These are phyloP conservation scores for Fragum fragum DNA, from an alignment of 2,888 invertebrate genomes.

Conservation along the genomic window DNA sequence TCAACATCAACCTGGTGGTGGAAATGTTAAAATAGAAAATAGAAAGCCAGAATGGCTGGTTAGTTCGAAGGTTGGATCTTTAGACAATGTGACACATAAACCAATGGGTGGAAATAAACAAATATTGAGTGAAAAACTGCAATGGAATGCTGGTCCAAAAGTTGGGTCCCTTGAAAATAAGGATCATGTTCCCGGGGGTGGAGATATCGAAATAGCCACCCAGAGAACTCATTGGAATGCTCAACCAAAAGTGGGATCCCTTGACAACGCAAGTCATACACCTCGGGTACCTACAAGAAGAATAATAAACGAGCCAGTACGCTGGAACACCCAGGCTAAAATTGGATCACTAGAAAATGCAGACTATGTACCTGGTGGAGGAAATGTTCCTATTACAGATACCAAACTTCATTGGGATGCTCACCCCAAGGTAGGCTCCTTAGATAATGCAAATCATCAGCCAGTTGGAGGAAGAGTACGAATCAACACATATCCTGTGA, in stretches of 20 bases:
- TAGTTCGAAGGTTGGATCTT: slow-evolving; percentile 72
- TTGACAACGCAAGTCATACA: slow-evolving; percentile 74
- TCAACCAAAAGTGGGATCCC: slow-evolving; percentile 77
- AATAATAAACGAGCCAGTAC: slow-evolving; percentile 53
- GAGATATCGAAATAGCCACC: slow-evolving; percentile 60
- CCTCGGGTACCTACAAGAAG: slow-evolving; percentile 72
- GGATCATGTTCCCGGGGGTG: slow-evolving; percentile 60
- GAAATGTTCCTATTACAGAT: slow-evolving; percentile 67
- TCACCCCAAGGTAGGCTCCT: slow-evolving; percentile 73
- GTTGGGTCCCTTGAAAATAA: slow-evolving; percentile 90
- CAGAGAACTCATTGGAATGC: slow-evolving; percentile 72
- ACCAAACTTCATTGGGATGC: slow-evolving; percentile 73
- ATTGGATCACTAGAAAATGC: slow-evolving; percentile 76
- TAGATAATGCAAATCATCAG: slow-evolving; percentile 74
- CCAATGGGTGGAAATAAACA: slow-evolving; percentile 68
- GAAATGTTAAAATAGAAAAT: slow-evolving; percentile 63
- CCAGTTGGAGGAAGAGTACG: slow-evolving; percentile 74
- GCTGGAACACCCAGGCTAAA: slow-evolving; percentile 65
- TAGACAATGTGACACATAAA: slow-evolving; percentile 71
- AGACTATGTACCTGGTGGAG: slow-evolving; percentile 69
- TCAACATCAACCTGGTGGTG: slow-evolving; percentile 91
- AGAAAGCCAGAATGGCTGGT: slow-evolving; percentile 60
- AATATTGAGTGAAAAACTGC: slow-evolving; percentile 67
- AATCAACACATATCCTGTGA: slow-evolving; percentile 49
- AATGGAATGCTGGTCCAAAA: slow-evolving; percentile 92